Percentiles rank a stretch among this genome's conserved stretches.
These are phyloP conservation scores for Athalia cordata DNA, from an alignment of 2,888 invertebrate genomes.

Conservation along the genomic window DNA sequence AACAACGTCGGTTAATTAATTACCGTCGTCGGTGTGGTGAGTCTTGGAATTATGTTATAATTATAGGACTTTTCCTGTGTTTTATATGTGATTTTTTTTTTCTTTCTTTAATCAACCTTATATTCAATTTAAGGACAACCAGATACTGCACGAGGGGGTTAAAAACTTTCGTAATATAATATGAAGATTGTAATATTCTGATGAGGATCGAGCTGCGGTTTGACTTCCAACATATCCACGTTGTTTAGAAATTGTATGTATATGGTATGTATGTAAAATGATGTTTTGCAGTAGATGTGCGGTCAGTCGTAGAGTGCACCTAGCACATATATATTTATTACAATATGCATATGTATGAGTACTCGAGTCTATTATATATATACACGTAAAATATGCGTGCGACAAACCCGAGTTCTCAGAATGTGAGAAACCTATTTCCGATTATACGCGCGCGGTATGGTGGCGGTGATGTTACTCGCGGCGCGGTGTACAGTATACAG, in stretches of 20 bases:
- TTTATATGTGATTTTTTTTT: neutral
- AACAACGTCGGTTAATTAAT: no score
- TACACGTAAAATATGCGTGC: neutral
- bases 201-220: conserved; percentile 30
- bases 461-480: neutral
- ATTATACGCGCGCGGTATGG: neutral
- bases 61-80: no score
- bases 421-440: conserved; percentile 37
- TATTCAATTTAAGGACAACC: no score
- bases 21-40: no score
- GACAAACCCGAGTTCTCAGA: conserved; percentile 19
- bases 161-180: conserved; percentile 13
- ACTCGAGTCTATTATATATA: no score
- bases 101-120: no score
- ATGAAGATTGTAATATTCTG: conserved; percentile 34
- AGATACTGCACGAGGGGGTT: no score
- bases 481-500: no score
- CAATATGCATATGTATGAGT: no score
- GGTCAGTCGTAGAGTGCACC: conserved; percentile 32
- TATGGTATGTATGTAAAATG: no score
- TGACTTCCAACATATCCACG: conserved; percentile 9
- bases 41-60: no score
- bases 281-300: conserved; percentile 29
- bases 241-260: conserved; percentile 24
- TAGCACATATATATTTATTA: neutral